phyloP scores from a whole-genome alignment of 2,797 vertebrate genomes.

The Microctenopoma steveboyesi region DNA sequence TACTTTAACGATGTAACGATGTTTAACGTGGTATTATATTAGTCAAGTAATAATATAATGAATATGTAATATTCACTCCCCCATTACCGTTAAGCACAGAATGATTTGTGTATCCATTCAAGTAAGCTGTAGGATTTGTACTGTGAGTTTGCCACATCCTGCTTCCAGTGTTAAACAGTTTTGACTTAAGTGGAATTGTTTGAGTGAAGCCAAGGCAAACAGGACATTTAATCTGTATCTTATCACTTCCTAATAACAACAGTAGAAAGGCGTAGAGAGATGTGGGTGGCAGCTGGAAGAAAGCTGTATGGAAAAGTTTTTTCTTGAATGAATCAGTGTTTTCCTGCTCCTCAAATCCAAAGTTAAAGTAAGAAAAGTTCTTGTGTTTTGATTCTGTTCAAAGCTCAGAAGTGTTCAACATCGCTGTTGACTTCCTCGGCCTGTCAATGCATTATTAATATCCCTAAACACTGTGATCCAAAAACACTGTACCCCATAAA shows the following conservation, averaged over 20 bases:
- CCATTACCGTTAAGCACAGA: neutral
- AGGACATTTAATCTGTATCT: conserved; percentile 29
- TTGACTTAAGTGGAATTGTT: conserved; percentile 25
- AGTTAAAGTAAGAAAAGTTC: conserved; percentile 24
- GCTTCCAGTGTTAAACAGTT: neutral
- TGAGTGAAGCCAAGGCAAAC: conserved; percentile 31
- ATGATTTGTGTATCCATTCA: conserved; percentile 3
- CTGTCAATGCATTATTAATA: conserved; percentile 70
- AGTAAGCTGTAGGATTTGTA: neutral
- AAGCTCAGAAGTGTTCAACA: conserved; percentile 29
- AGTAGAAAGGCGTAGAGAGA: conserved; percentile 6
- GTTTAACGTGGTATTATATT: neutral
- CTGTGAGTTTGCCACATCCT: neutral
- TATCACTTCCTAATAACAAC: conserved; percentile 29
- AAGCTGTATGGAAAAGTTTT: neutral
- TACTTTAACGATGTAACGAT: no score
- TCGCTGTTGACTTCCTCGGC: conserved; percentile 35
- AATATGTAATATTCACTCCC: neutral
- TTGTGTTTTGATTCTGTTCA: conserved; percentile 25
- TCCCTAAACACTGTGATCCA: conserved; percentile 70
- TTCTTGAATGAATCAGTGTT: conserved; percentile 20
- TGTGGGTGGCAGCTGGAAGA: conserved; percentile 18
- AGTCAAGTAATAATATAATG: no score
- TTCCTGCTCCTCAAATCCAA: conserved; percentile 3
- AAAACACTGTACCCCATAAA: conserved; percentile 70